phyloP scores from a whole-genome alignment of 2,113 vertebrate genomes.

The Lanius collurio region DNA sequence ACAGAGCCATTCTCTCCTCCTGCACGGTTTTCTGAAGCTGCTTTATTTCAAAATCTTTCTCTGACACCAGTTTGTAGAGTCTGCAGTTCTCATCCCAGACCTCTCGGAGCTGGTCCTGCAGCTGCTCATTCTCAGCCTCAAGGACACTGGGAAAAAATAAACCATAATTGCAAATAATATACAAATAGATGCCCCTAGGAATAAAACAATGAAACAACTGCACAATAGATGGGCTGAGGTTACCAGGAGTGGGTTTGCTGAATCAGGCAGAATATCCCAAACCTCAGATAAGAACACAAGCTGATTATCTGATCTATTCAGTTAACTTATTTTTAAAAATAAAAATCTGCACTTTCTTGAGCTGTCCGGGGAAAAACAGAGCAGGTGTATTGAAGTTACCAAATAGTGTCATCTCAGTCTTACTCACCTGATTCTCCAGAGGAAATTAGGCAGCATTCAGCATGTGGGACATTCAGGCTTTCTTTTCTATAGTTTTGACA shows the following conservation, averaged over 20 bases:
- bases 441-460: background rate
- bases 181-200: background rate
- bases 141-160: constrained; percentile 57
- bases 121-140: constrained; percentile 71
- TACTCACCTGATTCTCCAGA: background rate
- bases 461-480: background rate
- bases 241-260: background rate
- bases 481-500: background rate
- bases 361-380: background rate
- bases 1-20: constrained; percentile 80
- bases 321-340: background rate
- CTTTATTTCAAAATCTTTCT: constrained; percentile 91
- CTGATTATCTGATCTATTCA: background rate
- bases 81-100: constrained; percentile 86
- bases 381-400: background rate
- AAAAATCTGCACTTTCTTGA: background rate
- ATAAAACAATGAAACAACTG: background rate
- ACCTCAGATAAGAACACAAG: background rate
- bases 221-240: background rate
- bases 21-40: constrained; percentile 85
- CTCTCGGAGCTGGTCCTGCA: constrained; percentile 80
- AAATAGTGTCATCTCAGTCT: background rate
- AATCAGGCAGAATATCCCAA: background rate
- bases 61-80: constrained; percentile 84
- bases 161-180: background rate